Evolutionary conservation across 1,140 invertebrate genomes (phyloP).

Genomic region (Doryteuthis pealeii): DNA sequence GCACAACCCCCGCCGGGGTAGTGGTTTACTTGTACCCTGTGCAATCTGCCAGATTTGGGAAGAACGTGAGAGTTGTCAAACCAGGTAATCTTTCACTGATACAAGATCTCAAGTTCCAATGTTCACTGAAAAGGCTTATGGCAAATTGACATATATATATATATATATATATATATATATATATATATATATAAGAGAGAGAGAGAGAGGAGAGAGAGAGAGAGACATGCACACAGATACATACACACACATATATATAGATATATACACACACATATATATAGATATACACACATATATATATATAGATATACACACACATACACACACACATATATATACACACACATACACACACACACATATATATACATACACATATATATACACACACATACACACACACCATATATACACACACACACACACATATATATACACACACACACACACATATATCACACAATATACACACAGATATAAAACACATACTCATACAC

Average conservation of each 20-base stretch:
- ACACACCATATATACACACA: no score
- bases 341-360: background rate
- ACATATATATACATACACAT: background rate
- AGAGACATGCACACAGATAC: background rate
- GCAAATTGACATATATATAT: constrained; percentile 3
- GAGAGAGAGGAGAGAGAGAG: background rate
- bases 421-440: no score
- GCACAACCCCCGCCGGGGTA: no score
- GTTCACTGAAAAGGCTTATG: no score
- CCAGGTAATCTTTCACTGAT: no score
- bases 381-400: no score
- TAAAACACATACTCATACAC: background rate
- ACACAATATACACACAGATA: background rate
- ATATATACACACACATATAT: background rate
- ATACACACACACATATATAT: background rate
- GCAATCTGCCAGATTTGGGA: no score
- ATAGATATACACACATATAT: background rate
- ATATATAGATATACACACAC: background rate
- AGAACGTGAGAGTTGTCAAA: no score
- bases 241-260: background rate
- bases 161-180: constrained; percentile 1
- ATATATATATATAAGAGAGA: background rate
- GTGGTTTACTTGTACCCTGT: no score
- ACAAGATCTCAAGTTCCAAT: no score
- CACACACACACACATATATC: no score